Base-by-base conservation (phyloP, 2,797 vertebrate species). In the Pseudocheirus occidentalis region DNA sequence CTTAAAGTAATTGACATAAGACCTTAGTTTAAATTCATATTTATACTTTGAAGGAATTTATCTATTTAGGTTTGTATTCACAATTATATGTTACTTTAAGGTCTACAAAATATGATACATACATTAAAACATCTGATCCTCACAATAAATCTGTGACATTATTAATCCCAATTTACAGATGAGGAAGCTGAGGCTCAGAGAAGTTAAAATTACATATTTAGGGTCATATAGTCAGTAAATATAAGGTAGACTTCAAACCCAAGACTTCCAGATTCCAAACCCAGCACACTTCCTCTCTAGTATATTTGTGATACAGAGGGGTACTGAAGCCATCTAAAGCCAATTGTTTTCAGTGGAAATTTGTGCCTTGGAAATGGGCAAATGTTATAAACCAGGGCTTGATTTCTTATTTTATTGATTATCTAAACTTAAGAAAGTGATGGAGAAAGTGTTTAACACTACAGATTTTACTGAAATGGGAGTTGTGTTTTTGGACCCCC, bases 51-150 rank as follows among this genome's bases (percentile, higher is more conserved):
- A 21, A 18, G 93, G 10, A 4, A 50, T 81, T 59, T 46, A 10
- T 53, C 31, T 93, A 13, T 50, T 46, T 92, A 18, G 27, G 40
- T 27, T 87, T 87, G 13, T 27, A 87, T 93, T 90, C 94, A 89
- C 31, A 90, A 56, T 92, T 95, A 92, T 91, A 92, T 73, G 50
- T 93, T 94, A 92, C 31, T 90, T 18, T n/a, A 13, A 7, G 62
- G 1, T 50, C 40, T 87, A 11, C 40, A 50, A 46, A 27, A 9
- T 4, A 27, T 46, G 24, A 87, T 27, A 87, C 21, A 50, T 27
- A 50, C 40, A 50, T 27, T 21, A 73, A 7, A 10, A 11, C 73
- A 87, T 87, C 9, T 50, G 40, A 87, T 87, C 24, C 9, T 87
- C 73, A 87, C 7, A 50, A 87, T 46, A 87, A 87, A 87, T 24